Base-by-base conservation (phyloP, 2,113 vertebrate species). In the Calyptommatus sinebrachiatus region DNA sequence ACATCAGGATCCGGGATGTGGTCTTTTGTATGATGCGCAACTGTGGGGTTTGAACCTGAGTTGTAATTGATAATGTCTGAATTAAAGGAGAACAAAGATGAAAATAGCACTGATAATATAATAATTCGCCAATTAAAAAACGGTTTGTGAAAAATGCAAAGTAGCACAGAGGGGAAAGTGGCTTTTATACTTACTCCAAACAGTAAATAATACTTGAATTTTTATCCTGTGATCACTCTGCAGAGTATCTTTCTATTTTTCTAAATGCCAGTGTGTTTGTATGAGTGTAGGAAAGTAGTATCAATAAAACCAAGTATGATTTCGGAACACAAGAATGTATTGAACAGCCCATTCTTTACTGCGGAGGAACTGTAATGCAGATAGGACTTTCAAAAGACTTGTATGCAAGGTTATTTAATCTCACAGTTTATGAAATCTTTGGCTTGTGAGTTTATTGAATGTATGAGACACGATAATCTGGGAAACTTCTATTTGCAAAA, bases 221-320 rank as follows among this genome's bases (percentile, higher is more conserved):
- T 0, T 77, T n/a, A 24, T 85, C 16, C 26, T 57, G 26, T 28
- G 78, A 65, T 68, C 76, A 62, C 63, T 86, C 20, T 76, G 16
- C 0, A 0, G 46, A 35, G 22, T 74, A 45, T 60, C 20, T 87
- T 88, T 63, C 24, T 62, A 22, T 63, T 53, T 48, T 6, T 2
- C 5, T 62, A n/a, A 46, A 80, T 46, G 65, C 8, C 78, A 57
- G 45, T 53, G 53, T 12, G 69, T 80, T 72, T 66, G 65, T 86
- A 41, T 70, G 66, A 87, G 70, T 0, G 63, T 28, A 8, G 21
- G 60, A 66, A 81, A 45, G 31, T 68, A 73, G 53, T 7, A 26
- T 65, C 8, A 83, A 85, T 63, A 70, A 75, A 24, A 73, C 84
- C 83, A 41, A 14, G 0, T 8, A 0, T 81, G 26, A 67, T 45